These are phyloP conservation scores for Phalacrocorax aristotelis DNA, from an alignment of 2,113 vertebrate species.

Conservation along the genomic window DNA sequence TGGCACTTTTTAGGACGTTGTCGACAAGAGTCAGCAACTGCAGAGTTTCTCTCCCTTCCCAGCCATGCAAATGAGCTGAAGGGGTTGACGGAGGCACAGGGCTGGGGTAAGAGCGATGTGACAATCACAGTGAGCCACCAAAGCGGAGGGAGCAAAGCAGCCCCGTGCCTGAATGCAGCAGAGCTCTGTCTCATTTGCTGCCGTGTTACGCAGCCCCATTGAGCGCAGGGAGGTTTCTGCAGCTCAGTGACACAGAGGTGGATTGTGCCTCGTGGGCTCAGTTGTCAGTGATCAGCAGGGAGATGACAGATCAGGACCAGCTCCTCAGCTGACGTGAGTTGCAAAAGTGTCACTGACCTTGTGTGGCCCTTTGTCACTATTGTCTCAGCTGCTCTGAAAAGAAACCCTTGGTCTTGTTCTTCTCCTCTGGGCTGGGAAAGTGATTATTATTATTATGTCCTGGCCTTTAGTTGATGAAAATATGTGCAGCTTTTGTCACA, in stretches of 20 bases:
- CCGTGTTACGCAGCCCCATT: neutral
- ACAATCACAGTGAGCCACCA: neutral
- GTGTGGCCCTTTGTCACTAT: slow-evolving; percentile 41
- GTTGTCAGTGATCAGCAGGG: slow-evolving; percentile 14
- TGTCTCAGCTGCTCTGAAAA: slow-evolving; percentile 28
- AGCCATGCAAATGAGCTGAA: neutral
- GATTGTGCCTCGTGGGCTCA: slow-evolving; percentile 1
- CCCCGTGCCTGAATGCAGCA: neutral
- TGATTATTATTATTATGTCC: slow-evolving; percentile 4
- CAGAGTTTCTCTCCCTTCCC: neutral
- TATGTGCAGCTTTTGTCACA: slow-evolving; percentile 16
- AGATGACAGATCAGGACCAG: slow-evolving; percentile 19
- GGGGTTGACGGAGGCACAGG: neutral
- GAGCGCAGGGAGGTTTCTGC: neutral
- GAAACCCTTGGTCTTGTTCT: slow-evolving; percentile 15
- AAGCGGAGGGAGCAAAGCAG: neutral
- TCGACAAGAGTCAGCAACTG: neutral
- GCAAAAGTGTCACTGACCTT: slow-evolving; percentile 28
- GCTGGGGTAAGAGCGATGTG: neutral
- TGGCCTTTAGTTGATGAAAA: slow-evolving; percentile 20
- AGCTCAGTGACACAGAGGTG: neutral
- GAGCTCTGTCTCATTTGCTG: neutral
- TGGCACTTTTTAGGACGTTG: neutral
- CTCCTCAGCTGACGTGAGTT: slow-evolving; percentile 8
- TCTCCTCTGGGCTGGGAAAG: neutral